Evolutionary conservation across 2,888 invertebrate species (phyloP), one percentile per base, ranked within the genome.

Genomic region (Frankliniella fusca): DNA sequence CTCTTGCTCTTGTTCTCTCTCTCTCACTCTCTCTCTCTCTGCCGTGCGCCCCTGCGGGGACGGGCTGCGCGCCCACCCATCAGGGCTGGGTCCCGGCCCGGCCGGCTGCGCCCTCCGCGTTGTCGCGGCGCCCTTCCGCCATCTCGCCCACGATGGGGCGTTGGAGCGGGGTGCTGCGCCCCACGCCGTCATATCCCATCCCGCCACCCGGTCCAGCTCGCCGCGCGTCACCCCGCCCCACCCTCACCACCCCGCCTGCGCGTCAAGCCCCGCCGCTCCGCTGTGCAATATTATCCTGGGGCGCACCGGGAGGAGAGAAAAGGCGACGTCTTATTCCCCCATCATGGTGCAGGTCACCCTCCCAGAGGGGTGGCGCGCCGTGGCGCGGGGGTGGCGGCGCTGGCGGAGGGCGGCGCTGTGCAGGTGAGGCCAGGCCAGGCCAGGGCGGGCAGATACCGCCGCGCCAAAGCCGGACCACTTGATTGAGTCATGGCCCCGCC

Each of bases 281-380:
- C n/a, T n/a, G n/a, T 18, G 70, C 70, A 76, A 76, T 76, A 76
- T 76, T 76, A 76, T 23, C 70, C 27, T 27, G 27, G 10, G 70
- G 27, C 23, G 12, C 54, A 54, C 54, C 54, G 70, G 27, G 27
- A 27, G 27, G 27, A 76, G 15, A 18, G 61, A 27, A 12, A 76
- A 27, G 70, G 27, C 70, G 70, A 76, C 70, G 70, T 76, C 70
- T 76, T 76, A 23, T 23, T 27, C 70, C 70, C 23, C 23, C 70
- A 76, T 38, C 38, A 38, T 38, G 38, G 38, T 38, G 38, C 3
- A 38, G 38, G 38, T 38, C 38, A 38, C 38, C 38, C 38, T 38
- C 38, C 38, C 38, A 5, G 38, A 38, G 38, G 38, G 38, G 38
- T 38, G 38, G 38, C 38, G 38, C 3, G n/a, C n/a, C n/a, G 38